A percentile compares a stretch with the other conserved stretches of the same genome.
These are phyloP conservation scores for Hipposideros armiger DNA, from an alignment of 2,113 vertebrate genomes.

Conservation along the genomic window DNA sequence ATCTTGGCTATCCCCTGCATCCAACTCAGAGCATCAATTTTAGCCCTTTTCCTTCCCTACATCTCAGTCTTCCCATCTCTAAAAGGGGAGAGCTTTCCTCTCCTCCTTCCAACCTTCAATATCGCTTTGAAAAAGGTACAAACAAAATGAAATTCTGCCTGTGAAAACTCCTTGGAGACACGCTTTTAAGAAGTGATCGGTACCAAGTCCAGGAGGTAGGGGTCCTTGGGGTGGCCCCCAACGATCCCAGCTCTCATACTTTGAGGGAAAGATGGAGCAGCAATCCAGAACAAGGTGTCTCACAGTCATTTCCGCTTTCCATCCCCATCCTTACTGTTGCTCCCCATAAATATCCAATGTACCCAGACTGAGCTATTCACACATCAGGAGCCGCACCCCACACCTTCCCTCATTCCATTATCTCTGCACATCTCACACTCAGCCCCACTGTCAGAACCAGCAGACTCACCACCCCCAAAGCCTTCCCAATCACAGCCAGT, in stretches of 20 bases:
- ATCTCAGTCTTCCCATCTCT: not conserved
- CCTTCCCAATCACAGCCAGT: not conserved
- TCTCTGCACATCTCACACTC: not conserved
- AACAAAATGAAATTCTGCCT: not conserved
- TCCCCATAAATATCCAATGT: not conserved
- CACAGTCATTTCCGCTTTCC: not conserved
- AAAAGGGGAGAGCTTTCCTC: not conserved
- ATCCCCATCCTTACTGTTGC: not conserved
- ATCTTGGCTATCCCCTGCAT: not conserved
- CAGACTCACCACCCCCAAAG: not conserved
- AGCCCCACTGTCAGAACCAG: not conserved
- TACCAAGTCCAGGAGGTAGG: not conserved
- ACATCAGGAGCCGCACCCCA: not conserved
- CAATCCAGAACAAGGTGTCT: not conserved
- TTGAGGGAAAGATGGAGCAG: not conserved
- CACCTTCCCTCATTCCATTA: not conserved
- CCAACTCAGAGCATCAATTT: not conserved
- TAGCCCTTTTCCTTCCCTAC: constrained; percentile 7
- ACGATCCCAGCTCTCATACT: not conserved
- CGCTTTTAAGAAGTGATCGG: not conserved
- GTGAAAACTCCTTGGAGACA: not conserved
- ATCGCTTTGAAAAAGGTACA: constrained; percentile 43
- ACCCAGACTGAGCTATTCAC: not conserved
- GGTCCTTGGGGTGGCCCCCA: not conserved
- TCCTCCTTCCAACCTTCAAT: constrained; percentile 18